Percentiles rank a stretch among this genome's conserved stretches.
These are phyloP conservation scores for Syndactyla subalaris DNA, from an alignment of 2,797 vertebrate species.

Conservation along the genomic window DNA sequence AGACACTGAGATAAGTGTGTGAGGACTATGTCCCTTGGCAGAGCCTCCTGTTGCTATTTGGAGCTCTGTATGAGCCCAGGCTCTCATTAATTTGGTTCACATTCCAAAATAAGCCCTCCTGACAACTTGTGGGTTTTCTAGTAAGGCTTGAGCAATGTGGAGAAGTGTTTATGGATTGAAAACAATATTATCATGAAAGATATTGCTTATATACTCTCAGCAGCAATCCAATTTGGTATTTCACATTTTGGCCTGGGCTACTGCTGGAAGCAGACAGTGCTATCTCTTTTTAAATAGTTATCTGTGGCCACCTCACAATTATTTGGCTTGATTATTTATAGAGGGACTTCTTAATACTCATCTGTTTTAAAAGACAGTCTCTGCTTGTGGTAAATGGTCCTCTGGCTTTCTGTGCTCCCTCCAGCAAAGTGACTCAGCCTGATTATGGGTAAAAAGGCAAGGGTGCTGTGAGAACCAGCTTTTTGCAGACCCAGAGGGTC, in stretches of 20 bases:
- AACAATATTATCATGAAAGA: background rate
- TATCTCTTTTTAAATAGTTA: background rate
- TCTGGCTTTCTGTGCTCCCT: conserved; percentile 41
- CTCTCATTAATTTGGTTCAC: background rate
- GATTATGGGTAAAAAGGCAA: conserved; percentile 7
- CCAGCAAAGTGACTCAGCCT: conserved; percentile 27
- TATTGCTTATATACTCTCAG: background rate
- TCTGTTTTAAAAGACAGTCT: background rate
- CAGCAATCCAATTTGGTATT: background rate
- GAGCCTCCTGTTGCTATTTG: rapidly evolving
- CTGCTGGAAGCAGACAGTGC: background rate
- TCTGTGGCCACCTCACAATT: background rate
- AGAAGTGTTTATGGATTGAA: background rate
- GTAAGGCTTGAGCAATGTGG: background rate
- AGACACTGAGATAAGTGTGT: background rate
- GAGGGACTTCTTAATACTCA: background rate
- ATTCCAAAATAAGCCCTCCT: background rate
- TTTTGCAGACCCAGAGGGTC: conserved; percentile 45
- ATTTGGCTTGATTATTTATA: conserved; percentile 5
- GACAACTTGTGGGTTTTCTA: background rate
- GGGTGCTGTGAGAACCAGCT: conserved; percentile 11
- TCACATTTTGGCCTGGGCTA: background rate
- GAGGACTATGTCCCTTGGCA: rapidly evolving
- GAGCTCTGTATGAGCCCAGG: background rate
- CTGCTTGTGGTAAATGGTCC: background rate